Percentiles rank a stretch among this genome's conserved stretches.
Evolutionary conservation across 2,888 invertebrate genomes (phyloP).

Genomic region (Xylophagus ater): DNA sequence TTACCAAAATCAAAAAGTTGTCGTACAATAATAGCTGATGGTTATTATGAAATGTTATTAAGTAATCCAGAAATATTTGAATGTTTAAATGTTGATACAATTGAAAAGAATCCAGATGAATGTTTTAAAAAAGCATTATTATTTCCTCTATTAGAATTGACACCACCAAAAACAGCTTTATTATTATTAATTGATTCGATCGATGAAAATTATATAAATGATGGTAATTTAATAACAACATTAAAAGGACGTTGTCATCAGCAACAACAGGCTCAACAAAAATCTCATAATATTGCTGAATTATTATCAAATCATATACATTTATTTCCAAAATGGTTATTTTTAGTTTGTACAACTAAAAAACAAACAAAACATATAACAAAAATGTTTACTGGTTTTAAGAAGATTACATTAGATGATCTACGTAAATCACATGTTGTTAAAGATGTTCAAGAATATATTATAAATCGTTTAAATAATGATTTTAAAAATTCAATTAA

Average conservation of each 20-base stretch:
- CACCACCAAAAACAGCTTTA: constrained; percentile 73
- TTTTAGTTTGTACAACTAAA: constrained; percentile 78
- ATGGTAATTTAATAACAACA: constrained; percentile 44
- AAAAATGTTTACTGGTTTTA: constrained; percentile 75
- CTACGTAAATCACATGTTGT: constrained; percentile 80
- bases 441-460: constrained; percentile 91
- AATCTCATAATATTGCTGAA: constrained; percentile 62
- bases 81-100: constrained; percentile 65
- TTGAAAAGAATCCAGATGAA: constrained; percentile 82
- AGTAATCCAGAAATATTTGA: constrained; percentile 72
- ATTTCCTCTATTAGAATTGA: constrained; percentile 75
- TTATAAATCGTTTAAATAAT: constrained; percentile 76
- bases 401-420: constrained; percentile 87
- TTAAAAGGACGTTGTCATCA: constrained; percentile 38
- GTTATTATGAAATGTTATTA: constrained; percentile 66
- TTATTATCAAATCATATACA: constrained; percentile 82
- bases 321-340: constrained; percentile 83
- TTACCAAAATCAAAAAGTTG: constrained; percentile 46
- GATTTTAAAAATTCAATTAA: constrained; percentile 82
- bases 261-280: constrained; percentile 32
- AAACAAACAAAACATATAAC: constrained; percentile 74
- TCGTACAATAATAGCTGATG: constrained; percentile 57
- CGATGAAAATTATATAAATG: constrained; percentile 62
- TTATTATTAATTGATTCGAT: constrained; percentile 86
- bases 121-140: constrained; percentile 80